These are phyloP conservation scores for Drosophila sordidapex DNA, from an alignment of 2,888 invertebrate species.

Conservation along the genomic window DNA sequence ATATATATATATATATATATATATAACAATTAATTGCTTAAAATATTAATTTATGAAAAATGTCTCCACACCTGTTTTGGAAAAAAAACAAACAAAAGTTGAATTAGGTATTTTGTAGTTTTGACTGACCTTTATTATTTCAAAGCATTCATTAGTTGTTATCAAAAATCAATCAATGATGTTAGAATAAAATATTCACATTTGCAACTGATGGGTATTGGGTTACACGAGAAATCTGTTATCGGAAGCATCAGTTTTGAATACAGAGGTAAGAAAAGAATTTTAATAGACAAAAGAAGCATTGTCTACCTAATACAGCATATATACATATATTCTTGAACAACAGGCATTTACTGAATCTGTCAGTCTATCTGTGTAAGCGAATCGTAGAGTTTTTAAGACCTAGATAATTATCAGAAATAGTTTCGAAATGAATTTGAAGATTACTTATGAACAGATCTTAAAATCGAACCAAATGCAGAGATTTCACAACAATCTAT, in stretches of 20 bases:
- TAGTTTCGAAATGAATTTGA: not conserved
- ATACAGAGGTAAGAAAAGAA: not conserved
- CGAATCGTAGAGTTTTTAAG: too few relatives aligned
- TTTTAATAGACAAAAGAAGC: too few relatives aligned
- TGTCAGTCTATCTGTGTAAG: too few relatives aligned
- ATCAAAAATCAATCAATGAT: not conserved
- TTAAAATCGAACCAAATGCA: not conserved
- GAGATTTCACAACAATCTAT: constrained; percentile 34
- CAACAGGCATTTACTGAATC: too few relatives aligned
- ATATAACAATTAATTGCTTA: constrained; percentile 5
- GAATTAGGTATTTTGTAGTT: not conserved
- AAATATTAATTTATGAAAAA: constrained; percentile 6
- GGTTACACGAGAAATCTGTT: not conserved
- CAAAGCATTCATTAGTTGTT: not conserved
- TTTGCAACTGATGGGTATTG: not conserved
- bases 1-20: not conserved
- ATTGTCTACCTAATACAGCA: not conserved
- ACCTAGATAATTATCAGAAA: not conserved
- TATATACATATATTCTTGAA: not conserved
- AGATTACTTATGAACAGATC: not conserved
- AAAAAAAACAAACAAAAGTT: constrained; percentile 2
- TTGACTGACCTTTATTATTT: not conserved
- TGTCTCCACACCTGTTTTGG: constrained; percentile 2
- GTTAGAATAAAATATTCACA: not conserved
- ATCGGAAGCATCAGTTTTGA: not conserved